These are phyloP conservation scores for Myotis pilosus DNA, from an alignment of 2,797 vertebrate genomes.

Conservation along the genomic window DNA sequence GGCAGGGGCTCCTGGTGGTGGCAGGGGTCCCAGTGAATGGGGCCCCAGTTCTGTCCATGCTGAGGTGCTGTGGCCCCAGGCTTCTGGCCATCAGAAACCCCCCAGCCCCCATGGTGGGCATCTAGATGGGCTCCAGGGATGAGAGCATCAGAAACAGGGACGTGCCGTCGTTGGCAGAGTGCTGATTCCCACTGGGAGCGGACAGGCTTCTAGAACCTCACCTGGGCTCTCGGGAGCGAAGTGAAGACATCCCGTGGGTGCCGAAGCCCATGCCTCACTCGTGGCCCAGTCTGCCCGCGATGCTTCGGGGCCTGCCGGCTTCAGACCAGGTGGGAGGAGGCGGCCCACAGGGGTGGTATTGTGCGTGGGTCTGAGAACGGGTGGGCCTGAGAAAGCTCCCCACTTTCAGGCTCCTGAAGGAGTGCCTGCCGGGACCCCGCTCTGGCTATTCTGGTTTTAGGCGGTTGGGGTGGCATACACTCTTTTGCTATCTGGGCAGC, in stretches of 20 bases:
- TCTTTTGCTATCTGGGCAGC: too few species aligned
- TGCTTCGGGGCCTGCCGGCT: not conserved
- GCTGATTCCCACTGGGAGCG: not conserved
- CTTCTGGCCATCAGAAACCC: not conserved
- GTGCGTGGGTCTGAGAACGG: not conserved
- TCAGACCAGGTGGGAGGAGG: not conserved
- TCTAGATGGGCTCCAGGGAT: fast-evolving
- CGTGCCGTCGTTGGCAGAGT: fast-evolving
- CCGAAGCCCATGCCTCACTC: fast-evolving
- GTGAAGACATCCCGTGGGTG: fast-evolving
- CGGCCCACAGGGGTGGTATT: not conserved
- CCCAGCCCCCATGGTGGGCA: fast-evolving
- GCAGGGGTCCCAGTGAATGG: not conserved
- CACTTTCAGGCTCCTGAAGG: not conserved
- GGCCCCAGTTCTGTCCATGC: not conserved
- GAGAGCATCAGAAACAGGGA: not conserved
- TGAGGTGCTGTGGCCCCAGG: too few species aligned
- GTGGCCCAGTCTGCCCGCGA: not conserved
- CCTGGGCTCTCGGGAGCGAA: fast-evolving
- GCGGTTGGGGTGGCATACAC: not conserved
- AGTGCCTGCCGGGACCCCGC: fast-evolving
- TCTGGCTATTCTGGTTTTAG: not conserved
- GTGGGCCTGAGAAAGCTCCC: not conserved
- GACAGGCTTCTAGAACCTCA: not conserved
- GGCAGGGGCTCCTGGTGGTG: fast-evolving